Evolutionary conservation across 2,113 vertebrate species (phyloP).

Genomic region (Aegypius monachus): DNA sequence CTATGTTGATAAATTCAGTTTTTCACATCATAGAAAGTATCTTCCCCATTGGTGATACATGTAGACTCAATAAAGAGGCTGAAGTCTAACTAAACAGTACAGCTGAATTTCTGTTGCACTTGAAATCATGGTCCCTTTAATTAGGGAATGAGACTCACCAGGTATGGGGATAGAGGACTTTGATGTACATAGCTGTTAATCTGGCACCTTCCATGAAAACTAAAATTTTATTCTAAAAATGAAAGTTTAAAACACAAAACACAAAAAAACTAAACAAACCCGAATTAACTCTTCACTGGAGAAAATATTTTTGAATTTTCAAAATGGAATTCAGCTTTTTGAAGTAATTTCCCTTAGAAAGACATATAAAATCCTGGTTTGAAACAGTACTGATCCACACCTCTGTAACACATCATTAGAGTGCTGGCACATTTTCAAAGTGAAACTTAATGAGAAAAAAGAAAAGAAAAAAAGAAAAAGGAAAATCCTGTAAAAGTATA

Average conservation of each 20-base stretch:
- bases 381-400: not conserved
- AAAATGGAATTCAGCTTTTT: not conserved
- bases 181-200: not conserved
- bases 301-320: not conserved
- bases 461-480: not conserved
- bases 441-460: not conserved
- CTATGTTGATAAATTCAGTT: not conserved
- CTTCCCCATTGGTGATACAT: not conserved
- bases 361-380: not conserved
- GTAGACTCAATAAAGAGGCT: not conserved
- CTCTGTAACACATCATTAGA: not conserved
- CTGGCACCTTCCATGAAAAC: not conserved
- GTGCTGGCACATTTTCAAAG: not conserved
- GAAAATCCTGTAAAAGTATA: not conserved
- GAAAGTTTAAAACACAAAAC: not conserved
- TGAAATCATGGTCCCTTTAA: not conserved
- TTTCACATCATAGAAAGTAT: not conserved
- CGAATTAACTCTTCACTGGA: not conserved
- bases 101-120: not conserved
- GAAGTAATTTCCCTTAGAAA: not conserved
- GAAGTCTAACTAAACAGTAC: not conserved
- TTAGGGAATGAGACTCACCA: not conserved
- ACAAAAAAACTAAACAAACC: not conserved
- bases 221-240: not conserved
- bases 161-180: not conserved